Conservation (phyloP, 64 coral and sea anemone genomes). For the Pocillopora damicornis region DNA sequence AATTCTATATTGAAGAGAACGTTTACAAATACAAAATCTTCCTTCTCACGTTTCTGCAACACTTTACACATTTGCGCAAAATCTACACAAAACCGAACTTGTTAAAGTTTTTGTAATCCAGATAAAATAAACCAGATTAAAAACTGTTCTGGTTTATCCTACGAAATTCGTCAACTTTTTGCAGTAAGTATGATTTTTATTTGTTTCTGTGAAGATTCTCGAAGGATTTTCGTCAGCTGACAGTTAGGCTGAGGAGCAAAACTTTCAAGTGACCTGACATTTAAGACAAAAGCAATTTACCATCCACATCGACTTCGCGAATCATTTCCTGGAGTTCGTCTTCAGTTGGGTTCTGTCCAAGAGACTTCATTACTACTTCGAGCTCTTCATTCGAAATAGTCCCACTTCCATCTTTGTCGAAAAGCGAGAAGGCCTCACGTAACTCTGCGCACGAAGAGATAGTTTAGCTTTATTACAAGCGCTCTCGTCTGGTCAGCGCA, state of each 20-base stretch:
- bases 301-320: conserved; percentile 68
- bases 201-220: not conserved
- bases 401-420: conserved; percentile 73
- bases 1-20: not conserved
- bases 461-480: not conserved
- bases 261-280: not conserved
- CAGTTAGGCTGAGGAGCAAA: not conserved
- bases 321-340: conserved; percentile 76
- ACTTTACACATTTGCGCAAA: not conserved
- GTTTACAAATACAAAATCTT: not conserved
- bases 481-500: not conserved
- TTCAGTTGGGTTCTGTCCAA: conserved; percentile 69
- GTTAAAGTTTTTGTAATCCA: conserved; percentile 1
- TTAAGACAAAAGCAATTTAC: conserved; percentile 31
- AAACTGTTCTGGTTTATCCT: not conserved
- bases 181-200: not conserved
- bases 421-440: conserved; percentile 67
- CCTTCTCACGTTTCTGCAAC: not conserved
- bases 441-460: conserved; percentile 20
- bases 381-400: conserved; percentile 78
- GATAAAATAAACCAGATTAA: not conserved
- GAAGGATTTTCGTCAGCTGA: not conserved
- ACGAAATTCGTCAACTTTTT: not conserved
- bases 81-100: not conserved
- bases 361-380: conserved; percentile 80